Percentiles rank a stretch among this genome's conserved stretches.
Conservation (phyloP, 2,113 vertebrate species). For the Heterocephalus glaber region DNA sequence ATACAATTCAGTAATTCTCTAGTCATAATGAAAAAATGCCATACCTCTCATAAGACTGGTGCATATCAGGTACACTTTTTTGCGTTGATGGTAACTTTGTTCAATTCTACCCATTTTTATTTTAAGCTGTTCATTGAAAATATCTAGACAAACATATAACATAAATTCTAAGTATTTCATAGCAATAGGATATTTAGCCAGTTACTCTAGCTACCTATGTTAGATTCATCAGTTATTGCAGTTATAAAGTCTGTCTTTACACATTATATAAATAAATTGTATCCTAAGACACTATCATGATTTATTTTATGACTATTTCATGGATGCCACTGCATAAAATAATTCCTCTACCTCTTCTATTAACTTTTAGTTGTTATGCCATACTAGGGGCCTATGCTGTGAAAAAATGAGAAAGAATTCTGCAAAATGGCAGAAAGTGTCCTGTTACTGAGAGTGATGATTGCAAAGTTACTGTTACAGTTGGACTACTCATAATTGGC, state of each 20-base stretch:
- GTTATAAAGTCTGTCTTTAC: background rate
- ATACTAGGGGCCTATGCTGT: background rate
- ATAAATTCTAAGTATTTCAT: background rate
- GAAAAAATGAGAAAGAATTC: background rate
- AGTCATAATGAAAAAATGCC: background rate
- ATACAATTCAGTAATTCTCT: background rate
- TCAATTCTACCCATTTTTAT: background rate
- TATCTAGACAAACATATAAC: background rate
- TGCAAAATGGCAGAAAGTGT: background rate
- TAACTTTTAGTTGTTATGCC: background rate
- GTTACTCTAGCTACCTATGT: background rate
- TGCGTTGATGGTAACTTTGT: background rate
- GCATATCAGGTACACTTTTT: background rate
- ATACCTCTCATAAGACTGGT: background rate
- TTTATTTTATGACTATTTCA: constrained; percentile 43
- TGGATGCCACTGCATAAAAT: background rate
- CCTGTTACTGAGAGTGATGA: background rate
- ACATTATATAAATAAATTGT: background rate
- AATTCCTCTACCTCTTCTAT: background rate
- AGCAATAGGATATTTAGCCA: background rate
- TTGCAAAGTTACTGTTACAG: background rate
- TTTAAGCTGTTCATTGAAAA: background rate
- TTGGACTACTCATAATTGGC: background rate
- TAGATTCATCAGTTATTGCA: background rate
- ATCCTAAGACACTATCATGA: background rate